Conservation (phyloP, 2,888 invertebrate genomes). For the Carterocephalus palaemon region DNA sequence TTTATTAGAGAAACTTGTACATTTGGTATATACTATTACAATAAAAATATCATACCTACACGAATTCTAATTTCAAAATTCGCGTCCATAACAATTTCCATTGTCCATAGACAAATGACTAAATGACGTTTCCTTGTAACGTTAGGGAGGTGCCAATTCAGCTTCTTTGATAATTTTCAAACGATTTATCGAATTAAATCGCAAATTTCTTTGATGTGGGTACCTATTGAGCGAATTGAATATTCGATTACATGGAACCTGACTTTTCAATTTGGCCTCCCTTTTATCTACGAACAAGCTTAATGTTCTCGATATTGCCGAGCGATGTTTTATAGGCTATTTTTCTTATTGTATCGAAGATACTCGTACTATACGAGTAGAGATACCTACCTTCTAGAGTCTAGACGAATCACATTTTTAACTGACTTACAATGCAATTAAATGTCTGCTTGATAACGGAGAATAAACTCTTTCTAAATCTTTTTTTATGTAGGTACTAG, state of each 20-base stretch:
- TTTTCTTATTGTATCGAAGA: no score
- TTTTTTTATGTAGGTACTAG: no score
- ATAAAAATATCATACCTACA: no score
- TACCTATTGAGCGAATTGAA: conserved; percentile 53
- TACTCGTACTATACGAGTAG: no score
- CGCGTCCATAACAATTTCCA: conserved; percentile 21
- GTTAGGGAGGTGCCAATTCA: conserved; percentile 52
- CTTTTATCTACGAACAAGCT: conserved; percentile 53
- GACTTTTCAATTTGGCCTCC: conserved; percentile 70
- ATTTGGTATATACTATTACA: no score
- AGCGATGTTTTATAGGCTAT: no score
- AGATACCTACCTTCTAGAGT: no score
- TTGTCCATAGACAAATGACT: conserved; percentile 42
- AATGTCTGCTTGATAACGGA: no score
- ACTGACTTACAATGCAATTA: no score
- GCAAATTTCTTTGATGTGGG: conserved; percentile 65
- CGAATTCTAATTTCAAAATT: conserved; percentile 19
- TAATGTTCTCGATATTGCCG: conserved; percentile 5
- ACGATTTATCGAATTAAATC: conserved; percentile 66
- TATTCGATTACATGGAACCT: conserved; percentile 66
- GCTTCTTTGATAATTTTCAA: conserved; percentile 62
- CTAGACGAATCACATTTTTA: no score
- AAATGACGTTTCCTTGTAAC: conserved; percentile 60
- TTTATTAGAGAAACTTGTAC: no score
- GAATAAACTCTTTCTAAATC: no score